A percentile compares a stretch with the other conserved stretches of the same genome.
Conservation (phyloP, 2,888 invertebrate species). For the Elysia crispata region DNA sequence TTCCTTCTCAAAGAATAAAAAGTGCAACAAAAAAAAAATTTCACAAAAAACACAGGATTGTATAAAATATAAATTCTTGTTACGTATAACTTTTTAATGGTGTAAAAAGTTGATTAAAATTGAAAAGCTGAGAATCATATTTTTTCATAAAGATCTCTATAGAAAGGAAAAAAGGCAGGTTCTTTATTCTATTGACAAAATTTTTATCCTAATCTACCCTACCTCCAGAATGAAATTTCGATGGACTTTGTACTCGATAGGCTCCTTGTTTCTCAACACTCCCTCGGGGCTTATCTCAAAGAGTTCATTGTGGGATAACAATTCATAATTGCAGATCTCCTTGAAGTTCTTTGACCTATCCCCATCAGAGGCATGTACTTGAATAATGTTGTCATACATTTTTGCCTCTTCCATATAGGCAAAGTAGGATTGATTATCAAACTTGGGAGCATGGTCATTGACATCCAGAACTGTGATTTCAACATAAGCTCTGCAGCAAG, state of each 20-base stretch:
- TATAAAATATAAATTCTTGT: too few relatives aligned
- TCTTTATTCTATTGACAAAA: too few relatives aligned
- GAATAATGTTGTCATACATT: conserved; percentile 86
- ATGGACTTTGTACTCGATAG: conserved; percentile 92
- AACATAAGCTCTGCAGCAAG: conserved; percentile 86
- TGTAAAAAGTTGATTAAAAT: too few relatives aligned
- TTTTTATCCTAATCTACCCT: neutral
- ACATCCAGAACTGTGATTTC: conserved; percentile 97
- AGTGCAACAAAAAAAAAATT: too few relatives aligned
- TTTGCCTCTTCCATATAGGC: conserved; percentile 91
- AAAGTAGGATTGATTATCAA: conserved; percentile 93
- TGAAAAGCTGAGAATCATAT: too few relatives aligned
- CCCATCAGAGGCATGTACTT: conserved; percentile 93
- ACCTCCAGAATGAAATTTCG: conserved; percentile 90
- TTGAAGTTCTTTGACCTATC: conserved; percentile 97
- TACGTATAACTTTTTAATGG: too few relatives aligned
- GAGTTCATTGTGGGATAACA: conserved; percentile 92
- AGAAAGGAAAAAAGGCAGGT: too few relatives aligned
- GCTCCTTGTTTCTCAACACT: conserved; percentile 91
- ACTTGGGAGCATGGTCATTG: conserved; percentile 95
- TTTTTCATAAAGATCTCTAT: too few relatives aligned
- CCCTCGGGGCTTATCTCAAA: conserved; percentile 95
- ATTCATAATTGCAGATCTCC: conserved; percentile 98
- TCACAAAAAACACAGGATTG: too few relatives aligned
- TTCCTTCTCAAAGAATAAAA: too few relatives aligned